Conservation (phyloP, 2,113 vertebrate genomes). For the Vulpes ferrilata region DNA sequence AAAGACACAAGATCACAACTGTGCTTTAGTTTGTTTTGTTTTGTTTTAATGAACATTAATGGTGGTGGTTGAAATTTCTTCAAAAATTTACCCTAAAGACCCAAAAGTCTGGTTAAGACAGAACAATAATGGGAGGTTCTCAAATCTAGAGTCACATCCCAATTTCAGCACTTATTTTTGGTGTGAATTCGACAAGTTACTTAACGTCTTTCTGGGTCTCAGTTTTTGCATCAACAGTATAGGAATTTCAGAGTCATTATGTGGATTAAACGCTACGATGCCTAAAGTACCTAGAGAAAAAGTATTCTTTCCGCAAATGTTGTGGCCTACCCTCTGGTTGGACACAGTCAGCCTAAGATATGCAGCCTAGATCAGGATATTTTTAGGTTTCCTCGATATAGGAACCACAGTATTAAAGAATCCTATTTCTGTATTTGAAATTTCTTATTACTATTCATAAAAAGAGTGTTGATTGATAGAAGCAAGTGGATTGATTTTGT, state of each 20-base stretch:
- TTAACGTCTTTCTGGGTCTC: background rate
- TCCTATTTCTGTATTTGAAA: background rate
- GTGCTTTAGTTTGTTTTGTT: background rate
- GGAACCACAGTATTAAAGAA: background rate
- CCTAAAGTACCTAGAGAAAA: background rate
- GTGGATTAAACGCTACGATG: background rate
- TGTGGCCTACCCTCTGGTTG: background rate
- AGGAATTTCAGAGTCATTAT: background rate
- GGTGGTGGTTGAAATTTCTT: background rate
- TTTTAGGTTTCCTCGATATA: background rate
- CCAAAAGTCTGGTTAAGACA: background rate
- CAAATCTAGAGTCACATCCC: background rate
- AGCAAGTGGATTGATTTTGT: background rate
- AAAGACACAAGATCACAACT: background rate
- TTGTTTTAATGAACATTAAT: background rate
- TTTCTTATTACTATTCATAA: constrained; percentile 44
- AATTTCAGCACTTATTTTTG: background rate
- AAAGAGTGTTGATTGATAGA: background rate
- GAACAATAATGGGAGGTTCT: background rate
- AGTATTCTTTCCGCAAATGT: background rate
- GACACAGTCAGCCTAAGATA: background rate
- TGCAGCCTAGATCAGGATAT: background rate
- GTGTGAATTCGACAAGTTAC: background rate
- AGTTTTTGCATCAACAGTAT: background rate
- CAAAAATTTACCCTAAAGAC: background rate